Conservation (phyloP, 2,888 invertebrate species). For the Drosophila macrospina region DNA sequence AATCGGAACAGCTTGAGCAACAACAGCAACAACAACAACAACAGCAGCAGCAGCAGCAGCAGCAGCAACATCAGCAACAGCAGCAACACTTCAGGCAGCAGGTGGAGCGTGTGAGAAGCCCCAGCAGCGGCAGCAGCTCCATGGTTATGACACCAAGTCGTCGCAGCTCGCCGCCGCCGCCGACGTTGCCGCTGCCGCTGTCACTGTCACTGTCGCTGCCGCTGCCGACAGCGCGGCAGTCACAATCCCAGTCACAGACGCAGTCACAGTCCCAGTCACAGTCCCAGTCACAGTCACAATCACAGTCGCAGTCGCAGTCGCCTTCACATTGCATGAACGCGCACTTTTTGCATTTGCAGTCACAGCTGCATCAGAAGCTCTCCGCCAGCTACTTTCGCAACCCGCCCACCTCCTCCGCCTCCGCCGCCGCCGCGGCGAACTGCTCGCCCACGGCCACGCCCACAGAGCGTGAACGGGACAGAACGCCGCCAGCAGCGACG, state of each 20-base stretch:
- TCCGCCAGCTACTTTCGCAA: slow-evolving; percentile 84
- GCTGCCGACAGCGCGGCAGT: slow-evolving; percentile 65
- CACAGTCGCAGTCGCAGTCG: slow-evolving; percentile 30
- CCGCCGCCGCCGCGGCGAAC: slow-evolving; percentile 20
- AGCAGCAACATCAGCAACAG: neutral
- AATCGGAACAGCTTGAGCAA: slow-evolving; percentile 35
- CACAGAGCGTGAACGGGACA: slow-evolving; percentile 17
- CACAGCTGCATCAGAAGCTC: slow-evolving; percentile 85
- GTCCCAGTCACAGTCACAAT: slow-evolving; percentile 71
- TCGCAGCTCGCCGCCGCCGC: slow-evolving; percentile 87
- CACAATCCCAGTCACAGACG: slow-evolving; percentile 60
- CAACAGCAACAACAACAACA: slow-evolving; percentile 11
- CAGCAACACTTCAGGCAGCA: neutral
- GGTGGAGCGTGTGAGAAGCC: slow-evolving; percentile 38
- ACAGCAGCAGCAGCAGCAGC: too few species aligned
- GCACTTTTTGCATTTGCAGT: slow-evolving; percentile 84
- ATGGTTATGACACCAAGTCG: slow-evolving; percentile 90
- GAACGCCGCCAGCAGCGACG: slow-evolving; percentile 22
- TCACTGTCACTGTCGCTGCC: slow-evolving; percentile 24
- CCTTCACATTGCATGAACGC: slow-evolving; percentile 85
- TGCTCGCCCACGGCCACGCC: slow-evolving; percentile 14
- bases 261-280: slow-evolving; percentile 39
- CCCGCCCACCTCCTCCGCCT: slow-evolving; percentile 68
- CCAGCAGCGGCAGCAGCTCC: slow-evolving; percentile 38
- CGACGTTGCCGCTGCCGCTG: slow-evolving; percentile 21